Base-by-base conservation (phyloP, 2,797 vertebrate species). In the Artibeus jamaicensis region DNA sequence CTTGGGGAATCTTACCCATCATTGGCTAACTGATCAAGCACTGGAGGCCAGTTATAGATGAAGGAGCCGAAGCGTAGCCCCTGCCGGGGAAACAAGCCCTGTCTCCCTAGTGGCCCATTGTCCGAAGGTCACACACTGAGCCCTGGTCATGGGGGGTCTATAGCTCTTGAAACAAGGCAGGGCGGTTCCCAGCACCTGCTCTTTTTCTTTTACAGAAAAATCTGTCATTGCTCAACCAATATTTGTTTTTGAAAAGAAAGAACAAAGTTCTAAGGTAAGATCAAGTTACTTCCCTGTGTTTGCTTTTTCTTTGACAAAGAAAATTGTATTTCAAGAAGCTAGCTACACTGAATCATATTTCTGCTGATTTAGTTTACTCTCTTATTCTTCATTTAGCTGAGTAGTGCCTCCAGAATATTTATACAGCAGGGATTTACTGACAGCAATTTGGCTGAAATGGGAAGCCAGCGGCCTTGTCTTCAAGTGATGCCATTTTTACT, bases 161-260 rank as follows among this genome's bases (percentile, higher is more conserved):
- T 7, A 42, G 39, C 39, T 42, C 39, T 7, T 42, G 39, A 42
- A 42, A 42, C 39, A 42, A 42, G 39, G 39, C 39, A 42, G 39
- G 39, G 39, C 39, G 39, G 39, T 42, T 7, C 39, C 39, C 39
- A 42, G 7, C 39, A 42, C 39, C 39, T 42, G 39, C 91, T 82
- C 93, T 97, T 79, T 95, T 50, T 12, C 8, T 98, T 93, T 97
- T 98, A 65, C 97, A 99, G 99, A 98, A 65, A 98, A 98, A 97
- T 95, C 97, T 76, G 86, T 99, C 74, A 97, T 99, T 95, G 97
- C 98, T 89, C 98, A 98, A 76, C 98, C 99, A 0, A 95, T 97
- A 74, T 99, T 99, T 98, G 68, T 99, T 95, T 99, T 98, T 96
- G 98, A 98, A 95, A 99, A 97, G 95, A 98, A 97, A 91, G 93